phyloP scores from a whole-genome alignment of 2,113 vertebrate genomes.

The Choloepus hoffmanni region DNA sequence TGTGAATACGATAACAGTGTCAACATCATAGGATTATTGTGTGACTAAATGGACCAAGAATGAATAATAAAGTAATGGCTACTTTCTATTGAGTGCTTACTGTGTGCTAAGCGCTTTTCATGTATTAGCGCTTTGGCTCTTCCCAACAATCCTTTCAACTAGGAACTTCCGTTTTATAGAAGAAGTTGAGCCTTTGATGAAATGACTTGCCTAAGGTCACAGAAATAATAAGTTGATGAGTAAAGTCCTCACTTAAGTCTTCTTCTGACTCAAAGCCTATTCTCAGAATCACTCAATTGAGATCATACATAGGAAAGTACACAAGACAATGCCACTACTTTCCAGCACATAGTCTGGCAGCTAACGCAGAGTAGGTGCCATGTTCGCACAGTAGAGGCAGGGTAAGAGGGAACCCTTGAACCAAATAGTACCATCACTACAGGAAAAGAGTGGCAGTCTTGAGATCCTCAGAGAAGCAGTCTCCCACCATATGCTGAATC shows the following conservation, averaged over 20 bases:
- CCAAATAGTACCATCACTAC: neutral
- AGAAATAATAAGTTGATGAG: neutral
- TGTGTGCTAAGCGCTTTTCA: neutral
- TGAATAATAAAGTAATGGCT: neutral
- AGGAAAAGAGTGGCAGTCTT: neutral
- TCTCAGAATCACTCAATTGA: neutral
- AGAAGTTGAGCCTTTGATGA: neutral
- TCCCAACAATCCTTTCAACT: neutral
- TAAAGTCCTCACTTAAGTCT: neutral
- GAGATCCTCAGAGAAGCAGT: neutral
- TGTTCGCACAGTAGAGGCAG: neutral
- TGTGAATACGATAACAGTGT: neutral
- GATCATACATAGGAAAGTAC: neutral
- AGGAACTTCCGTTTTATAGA: neutral
- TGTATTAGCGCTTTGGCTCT: neutral
- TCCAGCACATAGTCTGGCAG: neutral
- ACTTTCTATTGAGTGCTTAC: neutral
- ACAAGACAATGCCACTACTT: neutral
- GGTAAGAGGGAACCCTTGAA: neutral
- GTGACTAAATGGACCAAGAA: neutral
- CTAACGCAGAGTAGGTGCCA: neutral
- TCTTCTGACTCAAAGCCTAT: neutral
- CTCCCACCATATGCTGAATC: neutral
- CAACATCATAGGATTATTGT: neutral
- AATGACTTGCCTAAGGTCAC: neutral